Percentiles rank a stretch among this genome's conserved stretches.
Conservation (phyloP, 1,140 invertebrate genomes). For the Zaprionus africanus region DNA sequence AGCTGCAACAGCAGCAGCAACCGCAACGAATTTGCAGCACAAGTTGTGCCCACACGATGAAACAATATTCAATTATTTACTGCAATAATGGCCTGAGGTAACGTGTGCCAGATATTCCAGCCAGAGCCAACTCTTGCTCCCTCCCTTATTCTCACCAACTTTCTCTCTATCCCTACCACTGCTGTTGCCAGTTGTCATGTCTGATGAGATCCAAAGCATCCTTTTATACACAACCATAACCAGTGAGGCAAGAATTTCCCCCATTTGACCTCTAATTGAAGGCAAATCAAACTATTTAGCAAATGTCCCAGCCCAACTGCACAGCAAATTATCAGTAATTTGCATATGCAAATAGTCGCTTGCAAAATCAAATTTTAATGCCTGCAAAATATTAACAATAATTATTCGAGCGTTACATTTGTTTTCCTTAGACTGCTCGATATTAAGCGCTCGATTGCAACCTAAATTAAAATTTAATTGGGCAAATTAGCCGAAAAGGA, state of each 20-base stretch:
- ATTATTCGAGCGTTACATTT: conserved; percentile 15
- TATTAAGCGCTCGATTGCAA: conserved; percentile 53
- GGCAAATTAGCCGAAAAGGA: conserved; percentile 42
- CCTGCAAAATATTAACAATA: conserved; percentile 13
- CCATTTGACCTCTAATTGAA: not conserved
- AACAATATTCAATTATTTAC: conserved; percentile 80
- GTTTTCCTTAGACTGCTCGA: conserved; percentile 15
- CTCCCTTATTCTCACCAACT: not conserved
- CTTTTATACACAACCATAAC: not conserved
- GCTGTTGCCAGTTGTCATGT: not conserved
- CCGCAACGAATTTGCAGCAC: conserved; percentile 54
- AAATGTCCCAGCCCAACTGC: not conserved
- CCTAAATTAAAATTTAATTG: conserved; percentile 64
- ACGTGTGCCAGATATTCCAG: conserved; percentile 2
- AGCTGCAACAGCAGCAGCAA: conserved; percentile 42
- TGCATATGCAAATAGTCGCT: not conserved
- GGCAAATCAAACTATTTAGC: not conserved
- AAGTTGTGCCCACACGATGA: conserved; percentile 57
- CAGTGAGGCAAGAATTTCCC: not conserved
- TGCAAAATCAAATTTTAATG: not conserved
- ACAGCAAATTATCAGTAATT: not conserved
- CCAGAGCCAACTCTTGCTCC: not conserved
- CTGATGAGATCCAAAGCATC: not conserved
- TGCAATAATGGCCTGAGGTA: conserved; percentile 59
- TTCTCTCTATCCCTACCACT: too few species aligned